phyloP scores from a whole-genome alignment of 2,113 vertebrate genomes.

The Nansenia antarctica region DNA sequence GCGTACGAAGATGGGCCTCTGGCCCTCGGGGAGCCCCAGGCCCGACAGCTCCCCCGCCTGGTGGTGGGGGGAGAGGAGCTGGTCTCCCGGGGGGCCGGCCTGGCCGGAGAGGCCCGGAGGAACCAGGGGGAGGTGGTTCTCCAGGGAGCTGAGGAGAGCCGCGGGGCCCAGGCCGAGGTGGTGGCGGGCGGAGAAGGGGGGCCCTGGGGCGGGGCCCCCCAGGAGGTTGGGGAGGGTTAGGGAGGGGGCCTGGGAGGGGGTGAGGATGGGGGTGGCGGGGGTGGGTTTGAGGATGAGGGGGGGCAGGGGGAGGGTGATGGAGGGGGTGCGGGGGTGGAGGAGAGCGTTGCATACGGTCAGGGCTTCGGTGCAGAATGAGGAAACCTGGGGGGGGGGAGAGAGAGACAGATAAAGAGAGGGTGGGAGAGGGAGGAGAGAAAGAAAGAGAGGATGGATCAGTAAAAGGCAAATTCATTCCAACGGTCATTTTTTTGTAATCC shows the following conservation, averaged over 20 bases:
- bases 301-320: constrained; percentile 75
- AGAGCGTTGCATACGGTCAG: constrained; percentile 81
- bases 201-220: constrained; percentile 54
- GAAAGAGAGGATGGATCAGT: not conserved
- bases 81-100: constrained; percentile 47
- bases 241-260: constrained; percentile 61
- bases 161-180: constrained; percentile 62
- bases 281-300: constrained; percentile 70
- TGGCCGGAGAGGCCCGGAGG: constrained; percentile 62
- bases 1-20: constrained; percentile 84
- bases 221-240: constrained; percentile 68
- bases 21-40: constrained; percentile 70
- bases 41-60: constrained; percentile 65
- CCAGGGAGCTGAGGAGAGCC: constrained; percentile 69
- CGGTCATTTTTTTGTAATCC: not conserved
- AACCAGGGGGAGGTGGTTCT: constrained; percentile 75
- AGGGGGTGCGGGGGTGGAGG: constrained; percentile 83
- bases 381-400: constrained; percentile 72
- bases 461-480: not conserved
- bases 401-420: not conserved
- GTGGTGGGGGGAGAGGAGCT: constrained; percentile 65
- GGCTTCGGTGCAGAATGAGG: constrained; percentile 84
- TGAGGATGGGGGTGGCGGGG: constrained; percentile 53
- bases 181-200: constrained; percentile 65
- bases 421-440: not conserved